phyloP scores from a whole-genome alignment of 2,797 vertebrate species.

The Scyliorhinus canicula region DNA sequence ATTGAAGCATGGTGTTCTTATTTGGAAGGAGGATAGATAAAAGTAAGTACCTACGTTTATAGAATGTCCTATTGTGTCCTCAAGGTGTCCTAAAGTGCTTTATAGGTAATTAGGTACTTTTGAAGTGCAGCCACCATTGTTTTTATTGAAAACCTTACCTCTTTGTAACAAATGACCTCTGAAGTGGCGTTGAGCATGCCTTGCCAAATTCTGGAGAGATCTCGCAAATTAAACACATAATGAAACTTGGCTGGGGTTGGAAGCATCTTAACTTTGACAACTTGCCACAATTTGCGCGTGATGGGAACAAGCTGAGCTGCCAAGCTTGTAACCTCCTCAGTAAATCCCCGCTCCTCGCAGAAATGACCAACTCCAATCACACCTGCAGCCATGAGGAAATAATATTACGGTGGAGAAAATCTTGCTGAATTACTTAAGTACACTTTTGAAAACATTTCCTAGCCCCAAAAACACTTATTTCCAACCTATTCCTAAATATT shows the following conservation, averaged over 20 bases:
- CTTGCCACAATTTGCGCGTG: conserved; percentile 83
- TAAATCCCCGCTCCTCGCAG: conserved; percentile 67
- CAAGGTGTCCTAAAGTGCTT: not conserved
- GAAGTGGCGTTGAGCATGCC: conserved; percentile 79
- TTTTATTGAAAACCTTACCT: conserved; percentile 10
- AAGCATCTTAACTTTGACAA: conserved; percentile 86
- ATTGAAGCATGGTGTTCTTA: not conserved
- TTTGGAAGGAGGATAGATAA: not conserved
- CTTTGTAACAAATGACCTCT: conserved; percentile 61
- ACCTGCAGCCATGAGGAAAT: conserved; percentile 55
- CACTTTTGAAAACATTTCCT: not conserved
- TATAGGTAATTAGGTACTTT: no score
- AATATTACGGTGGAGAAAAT: not conserved
- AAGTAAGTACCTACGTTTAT: not conserved
- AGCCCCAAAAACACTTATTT: no score
- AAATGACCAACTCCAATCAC: conserved; percentile 82
- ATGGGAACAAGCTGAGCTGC: conserved; percentile 67
- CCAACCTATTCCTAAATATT: not conserved
- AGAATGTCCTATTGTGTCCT: not conserved
- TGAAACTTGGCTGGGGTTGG: conserved; percentile 95
- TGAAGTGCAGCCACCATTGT: not conserved
- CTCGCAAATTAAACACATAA: conserved; percentile 91
- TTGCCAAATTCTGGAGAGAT: conserved; percentile 92
- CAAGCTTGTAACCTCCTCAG: conserved; percentile 57
- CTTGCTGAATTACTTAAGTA: not conserved